Evolutionary conservation across 2,797 vertebrate species (phyloP), one percentile per base, ranked within the genome.

Genomic region (Melanotaenia maccullochi): DNA sequence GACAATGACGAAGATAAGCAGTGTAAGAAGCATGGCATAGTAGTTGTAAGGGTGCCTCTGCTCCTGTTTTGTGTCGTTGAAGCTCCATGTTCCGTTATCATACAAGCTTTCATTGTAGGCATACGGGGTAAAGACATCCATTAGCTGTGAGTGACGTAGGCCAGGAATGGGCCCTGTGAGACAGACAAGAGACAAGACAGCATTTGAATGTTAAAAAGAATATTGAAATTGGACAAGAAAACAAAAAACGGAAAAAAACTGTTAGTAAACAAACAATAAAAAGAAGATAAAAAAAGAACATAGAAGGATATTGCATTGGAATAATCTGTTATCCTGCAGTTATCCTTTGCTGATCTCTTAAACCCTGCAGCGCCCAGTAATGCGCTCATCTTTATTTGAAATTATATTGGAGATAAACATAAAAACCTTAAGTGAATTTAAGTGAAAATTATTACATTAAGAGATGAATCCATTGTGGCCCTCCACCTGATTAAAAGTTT

Each of bases 1-100:
- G 85, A 99, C 94, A 1, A 99, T 99, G 92, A 98, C 82, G 0
- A 98, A 97, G 92, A 99, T 99, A 91, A 99, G 97, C 38, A 99
- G 95, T 0, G 97, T 97, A 36, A 99, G 96, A 72, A 99, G 95
- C 95, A 96, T 96, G 89, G 98, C 98, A 0, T 99, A 99, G 93
- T 98, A 99, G 91, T 99, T 99, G 92, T 98, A 98, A 20, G 93
- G 96, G 60, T 95, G 94, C 87, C 89, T 95, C 40, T 86, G 88
- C 73, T 84, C 95, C 18, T 78, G 89, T 0, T 75, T 86, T 0
- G 97, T 97, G 5, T 84, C 85, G 4, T 99, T 99, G 93, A 95
- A 87, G 67, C 93, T 78, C 83, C 90, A 92, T 80, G 95, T 95
- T 92, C 92, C 95, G 81, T 97, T 97, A 71, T 93, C 95, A 76